These are phyloP conservation scores for Parnassius apollo DNA, from an alignment of 2,888 invertebrate species.

Conservation along the genomic window DNA sequence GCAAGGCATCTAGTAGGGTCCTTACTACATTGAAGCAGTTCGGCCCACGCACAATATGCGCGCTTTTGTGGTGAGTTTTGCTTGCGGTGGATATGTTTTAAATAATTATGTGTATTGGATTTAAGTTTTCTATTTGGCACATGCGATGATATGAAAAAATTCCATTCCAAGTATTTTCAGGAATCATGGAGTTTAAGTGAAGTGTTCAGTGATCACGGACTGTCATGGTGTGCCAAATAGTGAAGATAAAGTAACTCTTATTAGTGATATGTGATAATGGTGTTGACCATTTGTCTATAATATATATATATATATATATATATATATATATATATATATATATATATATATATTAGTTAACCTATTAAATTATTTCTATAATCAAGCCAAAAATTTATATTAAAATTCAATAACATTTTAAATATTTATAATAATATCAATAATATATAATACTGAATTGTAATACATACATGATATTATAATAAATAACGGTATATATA, in stretches of 20 bases:
- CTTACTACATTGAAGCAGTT: conserved; percentile 41
- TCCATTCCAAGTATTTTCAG: conserved; percentile 38
- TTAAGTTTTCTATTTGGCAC: conserved; percentile 52
- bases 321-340: too few relatives aligned
- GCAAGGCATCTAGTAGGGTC: conserved; percentile 44
- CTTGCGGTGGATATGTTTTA: conserved; percentile 40
- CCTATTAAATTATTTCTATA: too few relatives aligned
- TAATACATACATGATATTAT: too few relatives aligned
- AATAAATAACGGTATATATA: too few relatives aligned
- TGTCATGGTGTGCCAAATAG: conserved; percentile 51
- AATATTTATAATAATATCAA: neutral
- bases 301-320: too few relatives aligned
- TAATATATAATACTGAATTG: too few relatives aligned
- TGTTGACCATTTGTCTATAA: conserved; percentile 11
- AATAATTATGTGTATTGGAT: conserved; percentile 33
- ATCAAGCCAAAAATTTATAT: too few relatives aligned
- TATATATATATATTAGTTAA: too few relatives aligned
- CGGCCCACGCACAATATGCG: conserved; percentile 69
- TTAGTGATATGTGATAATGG: conserved; percentile 25
- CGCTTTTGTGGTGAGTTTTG: conserved; percentile 73
- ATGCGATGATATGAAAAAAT: conserved; percentile 49
- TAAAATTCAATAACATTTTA: too few relatives aligned
- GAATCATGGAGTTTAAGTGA: conserved; percentile 49
- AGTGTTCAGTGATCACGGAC: conserved; percentile 53
- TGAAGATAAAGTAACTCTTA: conserved; percentile 38